Percentiles rank a stretch among this genome's conserved stretches.
Evolutionary conservation across 2,888 invertebrate species (phyloP).

Genomic region (Eupithecia centaureata): DNA sequence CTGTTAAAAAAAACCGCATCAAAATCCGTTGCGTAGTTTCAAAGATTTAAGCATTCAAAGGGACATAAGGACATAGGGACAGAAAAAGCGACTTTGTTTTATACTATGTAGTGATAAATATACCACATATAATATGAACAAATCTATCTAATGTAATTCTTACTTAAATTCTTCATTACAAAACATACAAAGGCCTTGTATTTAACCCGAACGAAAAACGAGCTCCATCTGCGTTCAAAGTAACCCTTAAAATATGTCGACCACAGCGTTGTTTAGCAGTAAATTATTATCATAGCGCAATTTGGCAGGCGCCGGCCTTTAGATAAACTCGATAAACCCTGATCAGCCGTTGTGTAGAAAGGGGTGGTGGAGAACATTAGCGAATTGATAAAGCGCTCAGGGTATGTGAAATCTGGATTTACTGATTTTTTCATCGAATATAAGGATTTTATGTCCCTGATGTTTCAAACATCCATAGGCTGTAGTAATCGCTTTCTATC

Average conservation of each 20-base stretch:
- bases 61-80: too few species aligned
- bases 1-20: too few species aligned
- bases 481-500: too few species aligned
- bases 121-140: too few species aligned
- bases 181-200: not conserved
- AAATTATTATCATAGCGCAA: constrained; percentile 59
- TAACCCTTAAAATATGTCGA: constrained; percentile 22
- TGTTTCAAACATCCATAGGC: too few species aligned
- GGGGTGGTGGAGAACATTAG: not conserved
- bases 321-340: constrained; percentile 28
- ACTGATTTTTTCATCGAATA: too few species aligned
- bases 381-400: constrained; percentile 4
- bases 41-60: too few species aligned
- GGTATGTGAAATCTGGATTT: not conserved
- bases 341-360: constrained; percentile 20
- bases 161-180: not conserved
- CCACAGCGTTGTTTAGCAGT: constrained; percentile 49
- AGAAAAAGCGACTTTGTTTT: too few species aligned
- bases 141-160: not conserved
- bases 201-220: constrained; percentile 5
- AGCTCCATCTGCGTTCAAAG: constrained; percentile 21
- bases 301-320: constrained; percentile 59
- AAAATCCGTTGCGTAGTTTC: too few species aligned
- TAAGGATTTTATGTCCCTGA: too few species aligned
- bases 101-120: too few species aligned